These are phyloP conservation scores for Agriotes lineatus DNA, from an alignment of 2,888 invertebrate species.

Conservation along the genomic window DNA sequence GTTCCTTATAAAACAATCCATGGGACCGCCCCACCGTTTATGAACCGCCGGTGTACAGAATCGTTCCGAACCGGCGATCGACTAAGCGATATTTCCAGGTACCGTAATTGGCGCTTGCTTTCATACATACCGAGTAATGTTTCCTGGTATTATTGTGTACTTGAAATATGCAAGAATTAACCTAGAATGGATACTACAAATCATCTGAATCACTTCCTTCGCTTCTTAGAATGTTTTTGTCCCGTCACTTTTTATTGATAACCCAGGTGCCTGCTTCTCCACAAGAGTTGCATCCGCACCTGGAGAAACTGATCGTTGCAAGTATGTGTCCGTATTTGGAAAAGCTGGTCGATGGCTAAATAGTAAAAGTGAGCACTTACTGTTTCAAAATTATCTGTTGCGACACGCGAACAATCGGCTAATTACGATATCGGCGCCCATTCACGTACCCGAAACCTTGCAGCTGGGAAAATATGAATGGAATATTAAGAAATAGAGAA, in stretches of 20 bases:
- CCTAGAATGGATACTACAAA: not conserved
- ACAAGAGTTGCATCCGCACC: no score
- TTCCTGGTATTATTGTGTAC: conserved; percentile 32
- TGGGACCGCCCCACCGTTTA: not conserved
- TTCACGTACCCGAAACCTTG: no score
- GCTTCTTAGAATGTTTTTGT: not conserved
- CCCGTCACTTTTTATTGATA: not conserved
- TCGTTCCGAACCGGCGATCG: not conserved
- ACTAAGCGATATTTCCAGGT: conserved; percentile 16
- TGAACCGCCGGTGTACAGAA: not conserved
- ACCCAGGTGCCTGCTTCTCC: no score
- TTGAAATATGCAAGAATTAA: conserved; percentile 15
- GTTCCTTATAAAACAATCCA: no score
- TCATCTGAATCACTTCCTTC: conserved; percentile 10
- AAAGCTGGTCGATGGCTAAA: conserved; percentile 3
- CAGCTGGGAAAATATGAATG: no score
- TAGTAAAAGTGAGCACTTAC: conserved; percentile 2
- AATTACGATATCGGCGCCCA: no score
- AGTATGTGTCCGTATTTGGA: not conserved
- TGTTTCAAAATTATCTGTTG: conserved; percentile 2
- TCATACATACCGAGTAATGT: conserved; percentile 14
- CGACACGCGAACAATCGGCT: no score
- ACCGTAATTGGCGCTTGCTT: conserved; percentile 27
- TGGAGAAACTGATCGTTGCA: no score
- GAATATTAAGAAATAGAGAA: no score